Evolutionary conservation across 2,113 vertebrate genomes (phyloP).

Genomic region (Tympanuchus pallidicinctus): DNA sequence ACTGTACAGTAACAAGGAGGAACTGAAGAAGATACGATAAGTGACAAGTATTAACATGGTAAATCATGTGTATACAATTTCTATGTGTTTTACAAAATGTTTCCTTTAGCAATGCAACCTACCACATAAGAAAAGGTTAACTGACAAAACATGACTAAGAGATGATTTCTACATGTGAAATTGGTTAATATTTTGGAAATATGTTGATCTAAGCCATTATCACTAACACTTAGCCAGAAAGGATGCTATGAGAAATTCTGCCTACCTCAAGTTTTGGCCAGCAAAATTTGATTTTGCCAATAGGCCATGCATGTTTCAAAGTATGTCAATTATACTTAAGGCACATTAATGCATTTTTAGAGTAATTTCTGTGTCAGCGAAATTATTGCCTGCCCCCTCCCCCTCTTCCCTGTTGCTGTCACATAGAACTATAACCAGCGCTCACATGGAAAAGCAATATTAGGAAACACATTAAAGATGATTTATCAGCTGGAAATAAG

Average conservation of each 20-base stretch:
- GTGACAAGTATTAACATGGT: slow-evolving; percentile 60
- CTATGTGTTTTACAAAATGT: slow-evolving; percentile 53
- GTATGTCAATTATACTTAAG: slow-evolving; percentile 48
- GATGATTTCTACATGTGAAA: background rate
- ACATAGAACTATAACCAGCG: slow-evolving; percentile 39
- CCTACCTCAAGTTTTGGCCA: background rate
- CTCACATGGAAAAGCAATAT: slow-evolving; percentile 54
- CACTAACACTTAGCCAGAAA: background rate
- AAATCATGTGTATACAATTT: slow-evolving; percentile 68
- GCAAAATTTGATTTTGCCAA: slow-evolving; percentile 31
- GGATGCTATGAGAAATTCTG: background rate
- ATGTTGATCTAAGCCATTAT: background rate
- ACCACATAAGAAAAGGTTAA: slow-evolving; percentile 63
- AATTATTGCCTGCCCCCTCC: slow-evolving; percentile 50
- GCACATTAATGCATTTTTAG: slow-evolving; percentile 59
- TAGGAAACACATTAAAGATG: slow-evolving; percentile 67
- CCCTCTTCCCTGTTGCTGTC: background rate
- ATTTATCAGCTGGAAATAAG: slow-evolving; percentile 71
- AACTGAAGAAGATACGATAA: slow-evolving; percentile 54
- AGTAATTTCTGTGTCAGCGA: slow-evolving; percentile 60
- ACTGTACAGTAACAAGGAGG: slow-evolving; percentile 48
- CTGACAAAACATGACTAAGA: background rate
- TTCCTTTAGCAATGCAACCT: slow-evolving; percentile 66
- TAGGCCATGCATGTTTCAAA: slow-evolving; percentile 52
- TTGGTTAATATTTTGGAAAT: background rate